Conservation (phyloP, 2,797 vertebrate genomes). For the Danio albolineatus region DNA sequence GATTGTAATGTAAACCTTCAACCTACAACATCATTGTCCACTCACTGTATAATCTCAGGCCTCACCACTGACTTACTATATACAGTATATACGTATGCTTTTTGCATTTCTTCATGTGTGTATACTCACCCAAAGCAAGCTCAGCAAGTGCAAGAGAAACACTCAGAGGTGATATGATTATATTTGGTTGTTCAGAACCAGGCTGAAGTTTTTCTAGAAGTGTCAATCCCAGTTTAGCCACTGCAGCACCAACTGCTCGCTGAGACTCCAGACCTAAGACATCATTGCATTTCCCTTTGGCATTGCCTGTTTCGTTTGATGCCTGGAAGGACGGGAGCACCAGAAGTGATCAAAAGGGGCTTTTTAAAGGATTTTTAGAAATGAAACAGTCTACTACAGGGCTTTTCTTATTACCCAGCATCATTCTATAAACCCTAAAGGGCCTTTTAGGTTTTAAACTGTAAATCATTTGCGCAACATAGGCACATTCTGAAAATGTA, state of each 20-base stretch:
- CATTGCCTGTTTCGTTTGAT: conserved; percentile 51
- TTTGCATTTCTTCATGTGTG: background rate
- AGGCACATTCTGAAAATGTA: too few species aligned
- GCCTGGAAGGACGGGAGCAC: background rate
- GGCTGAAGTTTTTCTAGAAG: conserved; percentile 81
- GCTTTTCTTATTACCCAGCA: too few species aligned
- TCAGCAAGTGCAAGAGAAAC: conserved; percentile 86
- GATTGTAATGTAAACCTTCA: too few species aligned
- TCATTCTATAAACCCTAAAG: too few species aligned
- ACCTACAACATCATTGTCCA: too few species aligned
- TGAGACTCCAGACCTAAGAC: conserved; percentile 69
- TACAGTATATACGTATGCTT: too few species aligned
- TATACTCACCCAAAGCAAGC: conserved; percentile 84
- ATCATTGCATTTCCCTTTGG: conserved; percentile 61
- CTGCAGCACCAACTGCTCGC: conserved; percentile 75
- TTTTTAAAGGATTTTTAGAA: background rate
- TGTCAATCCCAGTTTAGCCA: conserved; percentile 82
- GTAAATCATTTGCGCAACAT: too few species aligned
- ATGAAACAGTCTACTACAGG: too few species aligned
- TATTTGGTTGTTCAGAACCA: conserved; percentile 77
- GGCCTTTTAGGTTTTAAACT: too few species aligned
- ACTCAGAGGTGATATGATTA: conserved; percentile 89
- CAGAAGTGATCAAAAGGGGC: background rate
- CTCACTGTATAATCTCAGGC: too few species aligned
- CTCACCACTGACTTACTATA: too few species aligned